Base-by-base conservation (phyloP, 2,888 invertebrate species). In the Orgyia antiqua region DNA sequence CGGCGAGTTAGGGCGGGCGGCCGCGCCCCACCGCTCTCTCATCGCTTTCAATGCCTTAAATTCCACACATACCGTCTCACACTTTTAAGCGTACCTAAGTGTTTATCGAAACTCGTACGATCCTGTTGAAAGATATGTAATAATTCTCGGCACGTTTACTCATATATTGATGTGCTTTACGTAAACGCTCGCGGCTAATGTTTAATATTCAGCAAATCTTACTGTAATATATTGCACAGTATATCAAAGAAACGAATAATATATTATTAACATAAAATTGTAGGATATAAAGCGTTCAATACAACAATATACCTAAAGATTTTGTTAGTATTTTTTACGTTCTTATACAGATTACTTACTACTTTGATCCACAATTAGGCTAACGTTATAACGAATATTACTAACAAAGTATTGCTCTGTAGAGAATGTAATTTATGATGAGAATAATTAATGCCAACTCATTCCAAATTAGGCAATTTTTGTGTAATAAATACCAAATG, bases 1-100 rank as follows among this genome's bases (percentile, higher is more conserved):
- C 54, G 53, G 47, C 45, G 53, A 51, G 62, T 64, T 59, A 70
- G 67, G 71, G 75, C 75, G 78, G 75, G 75, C 75, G 68, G 68
- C 56, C 56, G 58, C 68, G 50, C 72, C 51, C 69, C 60, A 57
- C 55, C 69, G 43, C 68, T 63, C 68, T 58, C 60, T 37, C 60
- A 67, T 58, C 72, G 57, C 69, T 44, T 67, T 61, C 63, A 49
- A 53, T 62, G 63, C 70, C 70, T 69, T 59, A 62, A 63, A 69
- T 69, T 72, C 65, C 51, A 59, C 44, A 46, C 61, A 70, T 68
- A 55, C 60, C 61, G 37, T 57, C 52, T 58, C 56, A 50, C 63
- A 64, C 65, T 68, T 65, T 64, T 60, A 60, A 66, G 51, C 54
- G 45, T 46, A 52, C 51, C 57, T 57, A 58, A 64, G 64, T 69